Evolutionary conservation across 2,113 vertebrate genomes (phyloP), one percentile per base, ranked within the genome.

Genomic region (Bufo bufo): DNA sequence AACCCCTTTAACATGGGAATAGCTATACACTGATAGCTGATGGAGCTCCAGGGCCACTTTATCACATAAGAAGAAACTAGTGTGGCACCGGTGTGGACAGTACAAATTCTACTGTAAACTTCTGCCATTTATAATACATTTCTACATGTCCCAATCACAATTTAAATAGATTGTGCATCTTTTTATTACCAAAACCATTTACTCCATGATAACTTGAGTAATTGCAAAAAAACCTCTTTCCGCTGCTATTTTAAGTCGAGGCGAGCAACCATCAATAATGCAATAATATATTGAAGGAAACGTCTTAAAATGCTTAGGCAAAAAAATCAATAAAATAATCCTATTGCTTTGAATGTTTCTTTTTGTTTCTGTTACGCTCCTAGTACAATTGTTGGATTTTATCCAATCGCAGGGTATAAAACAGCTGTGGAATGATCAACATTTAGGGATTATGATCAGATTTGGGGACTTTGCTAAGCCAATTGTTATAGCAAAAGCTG

Each of bases 381-480:
- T 6, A 6, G 59, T n/a, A 49, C 43, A 50, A 65, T 49, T 0
- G 43, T 19, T 69, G 45, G 47, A 83, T 4, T 33, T 83, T 66
- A 83, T 83, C 61, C 61, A 83, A 69, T 83, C 33, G 45, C n/a
- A 10, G 43, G 71, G 43, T 63, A 33, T 63, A 63, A 85, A 49
- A 77, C 72, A 75, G 56, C 85, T 86, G 85, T 17, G 52, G 20
- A 50, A 86, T 78, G n/a, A 78, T 77, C 20, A 86, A 78, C 47
- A 86, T 78, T 86, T 66, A 86, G 61, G 85, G 85, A 86, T 86
- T 78, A 66, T 78, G 49, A 78, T 74, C 74, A 86, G 45, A 63
- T 78, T 86, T 86, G 33, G 85, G 45, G 58, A 33, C 12, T 77
- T 85, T 61, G 43, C 45, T 86, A 86, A 86, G 20, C 58, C 59